These are phyloP conservation scores for Hydrozoanthus gracilis DNA, from an alignment of 92 coral and sea anemone genomes.

Conservation along the genomic window DNA sequence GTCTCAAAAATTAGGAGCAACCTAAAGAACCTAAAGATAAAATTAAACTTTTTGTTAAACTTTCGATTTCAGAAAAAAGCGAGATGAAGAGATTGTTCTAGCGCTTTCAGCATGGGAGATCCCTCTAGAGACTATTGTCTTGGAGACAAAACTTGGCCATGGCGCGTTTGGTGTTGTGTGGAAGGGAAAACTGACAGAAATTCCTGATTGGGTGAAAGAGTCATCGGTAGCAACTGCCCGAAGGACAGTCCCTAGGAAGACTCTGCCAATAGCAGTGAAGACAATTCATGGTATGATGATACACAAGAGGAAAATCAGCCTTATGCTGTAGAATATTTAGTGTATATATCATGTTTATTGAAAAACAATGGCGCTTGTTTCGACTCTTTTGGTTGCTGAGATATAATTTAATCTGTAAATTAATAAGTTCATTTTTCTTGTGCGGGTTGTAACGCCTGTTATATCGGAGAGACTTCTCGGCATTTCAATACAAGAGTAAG, in stretches of 20 bases:
- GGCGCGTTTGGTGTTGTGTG: conserved; percentile 37
- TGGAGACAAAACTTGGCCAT: conserved; percentile 17
- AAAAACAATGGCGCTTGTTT: too few species aligned
- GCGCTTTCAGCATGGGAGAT: conserved; percentile 22
- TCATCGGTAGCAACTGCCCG: background rate
- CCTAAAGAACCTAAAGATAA: background rate
- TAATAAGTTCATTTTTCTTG: too few species aligned
- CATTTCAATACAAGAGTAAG: too few species aligned
- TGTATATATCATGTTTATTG: too few species aligned
- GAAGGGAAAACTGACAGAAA: background rate
- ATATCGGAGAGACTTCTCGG: too few species aligned
- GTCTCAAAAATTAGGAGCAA: background rate
- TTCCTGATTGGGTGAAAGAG: conserved; percentile 30
- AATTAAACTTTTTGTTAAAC: background rate
- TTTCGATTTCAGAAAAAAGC: conserved; percentile 2
- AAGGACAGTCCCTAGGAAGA: background rate
- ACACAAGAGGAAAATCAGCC: background rate
- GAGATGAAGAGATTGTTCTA: conserved; percentile 31
- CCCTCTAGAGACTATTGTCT: background rate
- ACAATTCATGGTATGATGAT: conserved; percentile 9
- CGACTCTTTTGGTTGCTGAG: too few species aligned
- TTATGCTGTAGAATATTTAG: too few species aligned
- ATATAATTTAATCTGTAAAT: too few species aligned
- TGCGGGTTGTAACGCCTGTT: too few species aligned
- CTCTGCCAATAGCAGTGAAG: conserved; percentile 12